Conservation (phyloP, 2,113 vertebrate genomes). For the Chionis minor region DNA sequence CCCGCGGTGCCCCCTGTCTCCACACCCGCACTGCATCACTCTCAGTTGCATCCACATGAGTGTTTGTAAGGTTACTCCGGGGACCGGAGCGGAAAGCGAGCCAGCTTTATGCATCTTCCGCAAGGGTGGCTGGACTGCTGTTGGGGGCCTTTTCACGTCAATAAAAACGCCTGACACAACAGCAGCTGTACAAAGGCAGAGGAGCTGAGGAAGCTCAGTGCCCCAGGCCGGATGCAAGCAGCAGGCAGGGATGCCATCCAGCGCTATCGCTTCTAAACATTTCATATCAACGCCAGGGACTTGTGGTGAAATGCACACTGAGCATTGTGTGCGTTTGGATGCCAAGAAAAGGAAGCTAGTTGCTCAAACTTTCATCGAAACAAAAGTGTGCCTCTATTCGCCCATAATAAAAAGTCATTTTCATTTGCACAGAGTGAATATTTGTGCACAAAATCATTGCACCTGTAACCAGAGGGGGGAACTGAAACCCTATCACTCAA, state of each 20-base stretch:
- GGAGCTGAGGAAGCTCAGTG: neutral
- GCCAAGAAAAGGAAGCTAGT: neutral
- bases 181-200: neutral
- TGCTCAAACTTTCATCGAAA: neutral
- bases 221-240: neutral
- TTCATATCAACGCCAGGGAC: neutral
- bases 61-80: neutral
- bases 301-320: neutral
- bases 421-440: neutral
- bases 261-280: neutral
- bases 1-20: neutral
- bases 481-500: neutral
- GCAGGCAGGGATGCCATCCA: neutral
- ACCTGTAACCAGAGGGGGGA: neutral
- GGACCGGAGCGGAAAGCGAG: accelerated
- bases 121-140: neutral
- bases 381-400: neutral
- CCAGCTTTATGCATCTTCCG: neutral
- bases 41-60: neutral
- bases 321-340: neutral
- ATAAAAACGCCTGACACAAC: neutral
- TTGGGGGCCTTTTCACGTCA: neutral
- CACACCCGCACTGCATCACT: neutral
- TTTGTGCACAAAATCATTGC: neutral
- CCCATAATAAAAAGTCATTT: neutral